Percentiles rank a stretch among this genome's conserved stretches.
Evolutionary conservation across 2,888 invertebrate genomes (phyloP).

Genomic region (Nomada lathburiana): DNA sequence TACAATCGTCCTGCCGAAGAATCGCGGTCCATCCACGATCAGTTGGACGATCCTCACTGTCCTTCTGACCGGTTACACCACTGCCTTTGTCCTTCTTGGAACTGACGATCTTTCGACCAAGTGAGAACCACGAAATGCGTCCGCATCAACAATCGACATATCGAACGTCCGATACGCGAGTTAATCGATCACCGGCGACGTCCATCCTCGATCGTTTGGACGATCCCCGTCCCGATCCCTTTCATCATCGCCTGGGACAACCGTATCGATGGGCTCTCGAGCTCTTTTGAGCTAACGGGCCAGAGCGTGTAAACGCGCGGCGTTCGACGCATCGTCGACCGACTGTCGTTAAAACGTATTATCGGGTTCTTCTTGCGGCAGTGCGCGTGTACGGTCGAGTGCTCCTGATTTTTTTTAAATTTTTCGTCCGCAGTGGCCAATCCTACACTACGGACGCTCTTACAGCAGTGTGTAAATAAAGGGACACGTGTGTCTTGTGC

Average conservation of each 20-base stretch:
- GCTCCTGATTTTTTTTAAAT: conserved; percentile 13
- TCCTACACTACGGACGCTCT: conserved; percentile 20
- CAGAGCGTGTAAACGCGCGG: neutral
- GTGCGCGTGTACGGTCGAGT: conserved; percentile 23
- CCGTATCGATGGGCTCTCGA: neutral
- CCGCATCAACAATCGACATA: conserved; percentile 27
- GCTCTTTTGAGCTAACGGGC: neutral
- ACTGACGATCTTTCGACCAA: conserved; percentile 55
- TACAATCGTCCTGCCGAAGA: conserved; percentile 74
- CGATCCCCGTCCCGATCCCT: conserved; percentile 33
- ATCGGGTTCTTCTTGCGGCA: neutral
- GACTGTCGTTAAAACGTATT: neutral
- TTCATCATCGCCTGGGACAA: conserved; percentile 1
- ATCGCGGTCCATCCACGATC: conserved; percentile 64
- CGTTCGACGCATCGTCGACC: neutral
- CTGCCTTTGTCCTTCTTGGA: conserved; percentile 60
- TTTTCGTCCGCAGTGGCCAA: neutral
- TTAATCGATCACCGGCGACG: conserved; percentile 22
- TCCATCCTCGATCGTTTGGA: conserved; percentile 40
- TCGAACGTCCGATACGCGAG: conserved; percentile 35
- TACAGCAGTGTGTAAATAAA: conserved; percentile 37
- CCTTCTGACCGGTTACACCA: conserved; percentile 64
- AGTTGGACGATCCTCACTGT: conserved; percentile 63
- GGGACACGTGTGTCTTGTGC: conserved; percentile 2
- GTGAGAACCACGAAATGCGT: conserved; percentile 43